phyloP scores from a whole-genome alignment of 2,113 vertebrate genomes.

The Brachionichthys hirsutus region DNA sequence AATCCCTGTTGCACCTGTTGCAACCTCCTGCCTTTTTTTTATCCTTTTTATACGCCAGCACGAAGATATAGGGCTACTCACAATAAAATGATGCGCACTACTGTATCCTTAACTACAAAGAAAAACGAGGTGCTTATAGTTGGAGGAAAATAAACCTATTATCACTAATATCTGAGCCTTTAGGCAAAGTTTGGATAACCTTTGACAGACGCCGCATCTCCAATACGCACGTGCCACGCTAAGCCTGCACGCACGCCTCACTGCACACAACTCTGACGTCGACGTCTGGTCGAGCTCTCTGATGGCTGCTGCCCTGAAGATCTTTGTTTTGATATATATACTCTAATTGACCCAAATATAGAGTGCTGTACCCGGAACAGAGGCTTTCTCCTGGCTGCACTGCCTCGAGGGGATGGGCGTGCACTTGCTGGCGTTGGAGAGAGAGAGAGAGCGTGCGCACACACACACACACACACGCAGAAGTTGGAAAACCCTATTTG shows the following conservation, averaged over 20 bases:
- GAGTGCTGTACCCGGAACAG: slow-evolving; percentile 58
- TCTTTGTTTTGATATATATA: slow-evolving; percentile 80
- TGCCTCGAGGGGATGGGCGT: slow-evolving; percentile 61
- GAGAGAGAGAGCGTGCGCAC: slow-evolving; percentile 20
- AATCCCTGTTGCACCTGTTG: no score
- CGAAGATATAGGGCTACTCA: no score
- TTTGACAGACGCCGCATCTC: slow-evolving; percentile 28
- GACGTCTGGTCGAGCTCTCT: slow-evolving; percentile 1
- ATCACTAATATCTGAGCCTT: slow-evolving; percentile 10
- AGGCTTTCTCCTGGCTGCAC: slow-evolving; percentile 56
- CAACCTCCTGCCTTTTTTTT: neutral
- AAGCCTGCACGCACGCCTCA: slow-evolving; percentile 4
- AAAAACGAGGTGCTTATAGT: neutral
- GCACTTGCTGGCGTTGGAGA: no score
- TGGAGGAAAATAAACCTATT: slow-evolving; percentile 15
- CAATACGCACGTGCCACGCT: slow-evolving; percentile 2
- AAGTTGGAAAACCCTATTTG: slow-evolving; percentile 75
- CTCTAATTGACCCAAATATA: slow-evolving; percentile 88
- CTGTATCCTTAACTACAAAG: no score
- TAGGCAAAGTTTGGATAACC: slow-evolving; percentile 45
- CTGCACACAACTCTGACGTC: neutral
- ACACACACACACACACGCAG: slow-evolving; percentile 6
- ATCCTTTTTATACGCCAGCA: no score
- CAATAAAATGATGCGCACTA: no score
- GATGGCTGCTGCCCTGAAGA: slow-evolving; percentile 26